Evolutionary conservation across 2,888 invertebrate species (phyloP).

Genomic region (Cephus pygmeus): DNA sequence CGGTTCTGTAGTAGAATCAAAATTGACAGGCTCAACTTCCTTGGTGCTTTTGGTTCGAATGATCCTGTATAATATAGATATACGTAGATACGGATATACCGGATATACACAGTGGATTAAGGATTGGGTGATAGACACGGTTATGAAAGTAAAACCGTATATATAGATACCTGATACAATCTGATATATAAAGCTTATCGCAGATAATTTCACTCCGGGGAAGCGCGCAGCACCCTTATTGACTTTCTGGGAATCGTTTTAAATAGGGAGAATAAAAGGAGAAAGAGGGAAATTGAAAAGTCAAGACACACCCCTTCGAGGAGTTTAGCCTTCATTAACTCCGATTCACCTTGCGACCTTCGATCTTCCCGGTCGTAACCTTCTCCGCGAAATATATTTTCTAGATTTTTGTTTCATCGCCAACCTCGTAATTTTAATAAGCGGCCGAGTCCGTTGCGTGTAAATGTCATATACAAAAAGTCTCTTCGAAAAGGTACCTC

Average conservation of each 20-base stretch:
- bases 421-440: not conserved
- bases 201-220: conserved; percentile 29
- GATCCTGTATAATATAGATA: not conserved
- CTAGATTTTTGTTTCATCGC: not conserved
- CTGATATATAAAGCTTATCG: not conserved
- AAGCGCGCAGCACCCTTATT: conserved; percentile 18
- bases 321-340: not conserved
- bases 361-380: conserved; percentile 10
- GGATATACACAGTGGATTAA: not conserved
- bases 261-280: conserved; percentile 23
- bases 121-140: not conserved
- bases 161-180: not conserved
- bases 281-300: conserved; percentile 49
- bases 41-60: not conserved
- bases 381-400: not conserved
- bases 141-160: not conserved
- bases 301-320: conserved; percentile 36
- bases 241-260: conserved; percentile 33
- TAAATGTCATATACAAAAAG: not conserved
- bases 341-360: not conserved
- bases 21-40: not conserved
- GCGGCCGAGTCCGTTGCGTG: not conserved
- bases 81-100: not conserved
- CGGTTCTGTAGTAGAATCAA: not conserved
- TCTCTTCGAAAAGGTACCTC: not conserved